Base-by-base conservation (phyloP, 2,113 vertebrate genomes). In the Clarias gariepinus region DNA sequence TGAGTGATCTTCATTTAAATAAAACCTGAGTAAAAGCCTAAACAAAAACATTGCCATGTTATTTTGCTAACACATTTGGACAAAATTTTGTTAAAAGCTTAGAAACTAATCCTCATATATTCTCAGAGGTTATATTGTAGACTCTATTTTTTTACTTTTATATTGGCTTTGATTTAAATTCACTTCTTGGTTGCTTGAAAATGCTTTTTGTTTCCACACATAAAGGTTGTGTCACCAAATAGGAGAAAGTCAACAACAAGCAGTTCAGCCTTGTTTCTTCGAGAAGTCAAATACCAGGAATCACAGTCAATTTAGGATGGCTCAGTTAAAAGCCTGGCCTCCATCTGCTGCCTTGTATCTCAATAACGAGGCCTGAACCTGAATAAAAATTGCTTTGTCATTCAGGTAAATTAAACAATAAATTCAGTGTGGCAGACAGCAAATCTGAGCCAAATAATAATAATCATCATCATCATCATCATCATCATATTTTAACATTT, bases 261-360 rank as follows among this genome's bases (percentile, higher is more conserved):
- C 83, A 85, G 71, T 82, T 87, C 73, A 87, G 64, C 81, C 76
- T 89, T 47, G 81, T 89, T 89, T 89, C 58, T 73, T 64, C 41
- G 69, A 66, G 69, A 90, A 88, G 79, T 74, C 87, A 90, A 90
- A 85, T 73, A 81, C 89, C 80, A 73, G 66, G 82, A 88, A 90
- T 88, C 82, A 86, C 57, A 88, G 82, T 85, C 77, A 85, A 88
- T 90, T 90, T 85, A 63, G 52, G 80, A 80, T 81, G 74, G 85
- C 79, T 85, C 83, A 78, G 83, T 90, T 87, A 89, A 90, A 90
- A 90, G 79, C 85, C 85, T 28, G 79, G 71, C 83, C 60, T 86
- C 87, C 89, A 90, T 90, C 89, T 90, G 89, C 80, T 90, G 83
- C 73, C 85, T 87, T 87, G 89, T 87, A 88, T 85, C 53, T 66